Conservation (phyloP, 2,113 vertebrate species). For the Malaclemys terrapin region DNA sequence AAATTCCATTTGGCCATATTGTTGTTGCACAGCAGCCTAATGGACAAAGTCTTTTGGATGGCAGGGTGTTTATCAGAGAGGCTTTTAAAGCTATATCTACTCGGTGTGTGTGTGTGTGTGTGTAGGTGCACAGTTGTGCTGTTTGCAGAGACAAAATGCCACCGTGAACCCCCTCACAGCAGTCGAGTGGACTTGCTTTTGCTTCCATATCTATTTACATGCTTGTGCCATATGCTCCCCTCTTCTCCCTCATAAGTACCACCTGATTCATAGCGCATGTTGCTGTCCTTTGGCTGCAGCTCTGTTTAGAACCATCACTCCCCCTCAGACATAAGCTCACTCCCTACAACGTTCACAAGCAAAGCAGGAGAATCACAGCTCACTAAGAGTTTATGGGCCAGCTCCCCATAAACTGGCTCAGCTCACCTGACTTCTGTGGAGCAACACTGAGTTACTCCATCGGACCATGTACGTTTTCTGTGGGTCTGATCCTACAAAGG, state of each 20-base stretch:
- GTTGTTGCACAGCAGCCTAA: background rate
- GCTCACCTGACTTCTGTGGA: background rate
- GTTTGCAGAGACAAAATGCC: background rate
- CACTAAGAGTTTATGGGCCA: background rate
- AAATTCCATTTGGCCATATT: background rate
- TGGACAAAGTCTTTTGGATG: rapidly evolving
- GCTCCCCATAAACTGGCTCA: background rate
- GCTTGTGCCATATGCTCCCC: background rate
- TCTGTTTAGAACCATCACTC: background rate
- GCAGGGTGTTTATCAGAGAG: background rate
- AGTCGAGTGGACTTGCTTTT: background rate
- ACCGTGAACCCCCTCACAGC: background rate
- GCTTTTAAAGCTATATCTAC: background rate
- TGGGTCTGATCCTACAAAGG: background rate
- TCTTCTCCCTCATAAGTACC: rapidly evolving
- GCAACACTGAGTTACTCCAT: rapidly evolving
- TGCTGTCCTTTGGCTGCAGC: background rate
- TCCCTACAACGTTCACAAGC: rapidly evolving
- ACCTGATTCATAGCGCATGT: rapidly evolving
- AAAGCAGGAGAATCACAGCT: background rate
- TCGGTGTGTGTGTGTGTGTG: background rate
- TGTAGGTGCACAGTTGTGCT: background rate
- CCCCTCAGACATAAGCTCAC: rapidly evolving
- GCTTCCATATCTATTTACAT: background rate
- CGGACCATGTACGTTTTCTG: rapidly evolving